Base-by-base conservation (phyloP, 2,888 invertebrate genomes). In the Meiosimyza platycephala region DNA sequence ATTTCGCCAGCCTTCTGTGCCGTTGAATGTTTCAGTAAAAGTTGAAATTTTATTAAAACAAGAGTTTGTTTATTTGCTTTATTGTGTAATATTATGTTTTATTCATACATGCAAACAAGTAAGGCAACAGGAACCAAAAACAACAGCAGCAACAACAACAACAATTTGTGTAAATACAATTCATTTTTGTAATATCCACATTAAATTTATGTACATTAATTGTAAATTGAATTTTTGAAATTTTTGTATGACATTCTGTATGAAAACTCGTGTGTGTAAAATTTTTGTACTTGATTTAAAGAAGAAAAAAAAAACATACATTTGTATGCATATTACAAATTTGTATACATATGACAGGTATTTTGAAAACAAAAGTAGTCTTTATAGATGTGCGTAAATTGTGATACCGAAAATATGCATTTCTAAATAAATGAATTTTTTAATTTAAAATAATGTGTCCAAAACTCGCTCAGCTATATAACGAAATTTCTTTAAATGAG, bases 171-270 rank as follows among this genome's bases (percentile, higher is more conserved):
- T 57, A 40, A 40, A 40, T 40, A 40, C 40, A 40, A 1, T 9
- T 40, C 40, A 57, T 57, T 57, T 57, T 57, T 57, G 57, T 57
- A 57, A 28, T 57, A 57, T 57, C 28, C 28, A 57, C 57, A 28
- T 57, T 11, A 13, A 13, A 12, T 57, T 57, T 57, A 15, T 22
- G 57, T 57, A 57, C 28, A 57, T 11, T 57, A 15, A 57, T 57
- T 57, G 57, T 57, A 57, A 57, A 57, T 57, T 57, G 57, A 57
- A 57, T 57, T 57, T 57, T 22, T 57, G 57, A 57, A 18, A 28
- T 57, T 57, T 57, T 57, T 57, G 22, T 57, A 57, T 57, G 28
- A 57, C 22, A 57, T 57, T 57, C 57, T 57, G 13, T 55, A 55
- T 55, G 28, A 28, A 28, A 57, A 28, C n/a, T 57, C 28, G 15